Base-by-base conservation (phyloP, 2,797 vertebrate species). In the Harpagifer antarcticus region DNA sequence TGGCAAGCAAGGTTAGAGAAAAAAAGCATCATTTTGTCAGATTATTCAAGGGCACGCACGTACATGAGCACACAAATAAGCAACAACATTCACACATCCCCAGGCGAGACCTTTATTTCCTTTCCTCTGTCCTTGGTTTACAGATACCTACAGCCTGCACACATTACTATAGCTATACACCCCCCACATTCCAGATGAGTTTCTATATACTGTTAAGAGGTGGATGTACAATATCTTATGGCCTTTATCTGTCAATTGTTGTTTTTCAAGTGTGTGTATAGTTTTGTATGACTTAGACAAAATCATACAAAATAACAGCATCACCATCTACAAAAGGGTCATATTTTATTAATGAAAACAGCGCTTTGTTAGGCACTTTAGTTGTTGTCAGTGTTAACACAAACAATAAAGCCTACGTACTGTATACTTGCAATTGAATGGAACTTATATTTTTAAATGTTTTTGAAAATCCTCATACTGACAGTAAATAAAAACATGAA, bases 401-500 rank as follows among this genome's bases (percentile, higher is more conserved):
- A 23, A 0, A 56, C 7, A 45, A 54, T 45, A 33, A 48, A 31
- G 2, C 15, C 15, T 19, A 12, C 9, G 13, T 37, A 27, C 9
- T 37, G 31, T 19, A 9, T 44, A 50, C 37, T 44, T 61, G 2
- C 9, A 2, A 45, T 10, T 54, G 9, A 54, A 54, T 54, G 6
- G 17, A 55, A 31, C 7, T 8, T 3, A 53, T 17, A 53, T 48
- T 37, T 47, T 10, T 23, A 10, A 47, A 69, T 19, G 1, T 14
- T 19, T 50, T 56, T 61, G 8, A n/a, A 42, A 11, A 37, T 42
- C 3, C 37, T 56, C 45, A 16, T 3, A 10, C 7, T 11, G 47
- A 16, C 12, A 56, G 50, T 65, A 61, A 58, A 79, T 55, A 72
- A 65, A 76, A 64, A 59, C 44, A 58, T 49, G 10, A 52, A 42